Conservation (phyloP, 2,113 vertebrate genomes). For the Oreochromis spilurus region DNA sequence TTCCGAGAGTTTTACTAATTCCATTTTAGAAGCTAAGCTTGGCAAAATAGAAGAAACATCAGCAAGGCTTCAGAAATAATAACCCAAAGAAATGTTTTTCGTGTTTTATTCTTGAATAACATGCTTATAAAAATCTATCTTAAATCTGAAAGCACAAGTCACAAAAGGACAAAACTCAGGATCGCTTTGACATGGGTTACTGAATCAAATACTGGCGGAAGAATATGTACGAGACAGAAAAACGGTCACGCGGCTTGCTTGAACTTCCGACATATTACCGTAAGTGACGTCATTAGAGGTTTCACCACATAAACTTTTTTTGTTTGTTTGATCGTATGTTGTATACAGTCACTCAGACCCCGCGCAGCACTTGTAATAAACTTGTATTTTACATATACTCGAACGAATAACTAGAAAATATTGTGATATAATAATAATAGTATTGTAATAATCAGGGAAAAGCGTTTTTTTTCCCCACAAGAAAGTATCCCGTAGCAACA, state of each 20-base stretch:
- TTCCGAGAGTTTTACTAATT: neutral
- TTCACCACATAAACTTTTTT: neutral
- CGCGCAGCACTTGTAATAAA: neutral
- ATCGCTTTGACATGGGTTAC: neutral
- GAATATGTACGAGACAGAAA: conserved; percentile 38
- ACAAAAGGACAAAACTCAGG: neutral
- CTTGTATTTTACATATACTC: neutral
- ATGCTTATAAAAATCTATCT: neutral
- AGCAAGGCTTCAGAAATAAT: neutral
- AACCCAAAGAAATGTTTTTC: neutral
- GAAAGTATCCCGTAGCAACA: neutral
- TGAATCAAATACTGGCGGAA: conserved; percentile 23
- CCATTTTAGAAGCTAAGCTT: neutral
- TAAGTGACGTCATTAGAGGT: conserved; percentile 49
- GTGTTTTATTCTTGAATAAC: neutral
- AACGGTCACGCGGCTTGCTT: conserved; percentile 18
- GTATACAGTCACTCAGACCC: neutral
- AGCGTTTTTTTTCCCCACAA: neutral
- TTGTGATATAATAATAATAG: neutral
- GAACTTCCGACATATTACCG: conserved; percentile 19
- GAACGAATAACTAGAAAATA: neutral
- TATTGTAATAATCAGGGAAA: neutral
- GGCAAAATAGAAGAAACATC: neutral
- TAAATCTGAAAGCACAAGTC: neutral
- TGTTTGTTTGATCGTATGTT: neutral